Evolutionary conservation across 2,113 vertebrate species (phyloP).

Genomic region (Hemicordylus capensis): DNA sequence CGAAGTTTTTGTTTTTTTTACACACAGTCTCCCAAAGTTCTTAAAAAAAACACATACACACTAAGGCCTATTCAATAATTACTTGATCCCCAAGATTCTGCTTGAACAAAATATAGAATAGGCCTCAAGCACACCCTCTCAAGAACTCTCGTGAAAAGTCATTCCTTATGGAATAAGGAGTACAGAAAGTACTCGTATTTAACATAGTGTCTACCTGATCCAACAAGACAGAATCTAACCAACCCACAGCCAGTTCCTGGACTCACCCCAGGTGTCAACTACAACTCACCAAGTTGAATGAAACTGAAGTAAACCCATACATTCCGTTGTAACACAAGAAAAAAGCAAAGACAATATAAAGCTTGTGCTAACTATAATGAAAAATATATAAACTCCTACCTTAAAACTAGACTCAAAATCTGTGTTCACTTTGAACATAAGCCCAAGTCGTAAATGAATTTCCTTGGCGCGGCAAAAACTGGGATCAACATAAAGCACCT

Average conservation of each 20-base stretch:
- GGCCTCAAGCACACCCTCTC: background rate
- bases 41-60: background rate
- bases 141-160: too few relatives aligned
- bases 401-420: constrained; percentile 98
- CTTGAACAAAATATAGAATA: background rate
- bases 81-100: background rate
- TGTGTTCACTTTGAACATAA: constrained; percentile 99
- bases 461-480: constrained; percentile 96
- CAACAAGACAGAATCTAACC: background rate
- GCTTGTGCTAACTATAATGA: background rate
- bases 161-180: too few relatives aligned
- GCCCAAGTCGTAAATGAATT: constrained; percentile 97
- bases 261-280: background rate
- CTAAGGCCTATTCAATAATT: background rate
- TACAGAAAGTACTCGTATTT: background rate
- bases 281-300: background rate
- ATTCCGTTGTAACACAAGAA: constrained; percentile 17
- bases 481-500: constrained; percentile 98
- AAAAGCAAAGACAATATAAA: background rate
- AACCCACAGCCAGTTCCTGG: background rate
- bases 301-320: background rate
- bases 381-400: constrained; percentile 77
- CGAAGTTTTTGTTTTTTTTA: background rate
- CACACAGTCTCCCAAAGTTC: background rate
- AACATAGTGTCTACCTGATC: background rate